A percentile compares a stretch with the other conserved stretches of the same genome.
phyloP scores from a whole-genome alignment of 2,797 vertebrate genomes.

The Macroramphosus scolopax region DNA sequence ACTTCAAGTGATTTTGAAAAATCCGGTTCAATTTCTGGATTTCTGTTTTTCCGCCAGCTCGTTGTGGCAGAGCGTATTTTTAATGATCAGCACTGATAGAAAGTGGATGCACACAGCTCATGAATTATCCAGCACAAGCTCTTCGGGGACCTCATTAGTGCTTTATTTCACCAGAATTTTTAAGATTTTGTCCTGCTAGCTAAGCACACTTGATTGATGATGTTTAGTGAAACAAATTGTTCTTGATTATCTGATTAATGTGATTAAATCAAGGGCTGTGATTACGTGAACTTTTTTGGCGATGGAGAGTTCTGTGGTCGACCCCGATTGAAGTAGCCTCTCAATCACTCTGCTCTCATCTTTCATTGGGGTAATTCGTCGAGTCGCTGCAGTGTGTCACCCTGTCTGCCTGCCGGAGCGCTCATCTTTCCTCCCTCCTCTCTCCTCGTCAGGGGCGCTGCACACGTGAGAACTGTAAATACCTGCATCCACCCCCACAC shows the following conservation, averaged over 20 bases:
- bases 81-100: slow-evolving; percentile 28
- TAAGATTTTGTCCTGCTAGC: background rate
- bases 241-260: slow-evolving; percentile 1
- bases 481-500: slow-evolving; percentile 96
- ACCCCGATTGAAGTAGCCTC: slow-evolving; percentile 23
- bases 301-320: slow-evolving; percentile 5
- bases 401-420: slow-evolving; percentile 1
- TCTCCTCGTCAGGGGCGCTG: slow-evolving; percentile 85
- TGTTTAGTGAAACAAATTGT: slow-evolving; percentile 28
- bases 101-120: slow-evolving; percentile 22
- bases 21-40: background rate
- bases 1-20: too few relatives aligned
- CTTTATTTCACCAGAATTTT: slow-evolving; percentile 21
- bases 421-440: slow-evolving; percentile 11
- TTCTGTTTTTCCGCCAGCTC: too few relatives aligned
- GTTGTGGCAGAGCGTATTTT: too few relatives aligned
- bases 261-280: slow-evolving; percentile 1
- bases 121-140: slow-evolving; percentile 23
- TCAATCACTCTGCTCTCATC: slow-evolving; percentile 24
- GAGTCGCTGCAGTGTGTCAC: slow-evolving; percentile 16
- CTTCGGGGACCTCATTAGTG: slow-evolving; percentile 40
- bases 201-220: slow-evolving; percentile 11
- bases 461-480: slow-evolving; percentile 97
- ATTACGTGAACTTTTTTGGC: slow-evolving; percentile 8
- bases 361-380: slow-evolving; percentile 4